These are phyloP conservation scores for Epistrophe eligans DNA, from an alignment of 2,888 invertebrate genomes.

Conservation along the genomic window DNA sequence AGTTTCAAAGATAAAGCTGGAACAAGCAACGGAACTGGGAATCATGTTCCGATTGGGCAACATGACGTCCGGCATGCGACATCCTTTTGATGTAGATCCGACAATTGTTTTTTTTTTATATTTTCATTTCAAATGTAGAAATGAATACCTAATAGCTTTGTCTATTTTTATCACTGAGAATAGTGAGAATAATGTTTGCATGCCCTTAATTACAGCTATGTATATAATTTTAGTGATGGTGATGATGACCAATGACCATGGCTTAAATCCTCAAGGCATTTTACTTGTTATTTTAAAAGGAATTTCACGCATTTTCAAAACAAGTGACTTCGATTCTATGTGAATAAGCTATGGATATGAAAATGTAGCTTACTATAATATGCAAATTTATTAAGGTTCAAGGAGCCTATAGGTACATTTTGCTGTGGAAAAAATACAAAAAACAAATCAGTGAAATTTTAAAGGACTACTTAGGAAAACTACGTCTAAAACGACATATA, in stretches of 20 bases:
- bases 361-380: no score
- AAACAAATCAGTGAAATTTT: no score
- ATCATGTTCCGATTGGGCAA: constrained; percentile 48
- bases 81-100: constrained; percentile 57
- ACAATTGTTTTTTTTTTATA: background rate
- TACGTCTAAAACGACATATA: no score
- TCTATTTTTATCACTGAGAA: background rate
- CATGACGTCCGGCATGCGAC: constrained; percentile 64
- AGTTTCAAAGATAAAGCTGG: background rate
- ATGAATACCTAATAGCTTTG: background rate
- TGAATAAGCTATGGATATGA: no score
- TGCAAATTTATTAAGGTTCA: no score
- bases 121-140: background rate
- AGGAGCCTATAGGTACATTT: no score
- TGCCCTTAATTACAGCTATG: background rate
- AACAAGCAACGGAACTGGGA: constrained; percentile 21
- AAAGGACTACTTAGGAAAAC: no score
- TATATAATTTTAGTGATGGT: background rate
- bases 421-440: no score
- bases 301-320: no score
- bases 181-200: background rate
- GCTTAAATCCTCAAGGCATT: background rate
- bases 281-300: no score
- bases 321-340: no score
- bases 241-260: background rate